Evolutionary conservation across 1,140 invertebrate genomes (phyloP), one percentile per base, ranked within the genome.

Genomic region (Sinonovacula constricta): DNA sequence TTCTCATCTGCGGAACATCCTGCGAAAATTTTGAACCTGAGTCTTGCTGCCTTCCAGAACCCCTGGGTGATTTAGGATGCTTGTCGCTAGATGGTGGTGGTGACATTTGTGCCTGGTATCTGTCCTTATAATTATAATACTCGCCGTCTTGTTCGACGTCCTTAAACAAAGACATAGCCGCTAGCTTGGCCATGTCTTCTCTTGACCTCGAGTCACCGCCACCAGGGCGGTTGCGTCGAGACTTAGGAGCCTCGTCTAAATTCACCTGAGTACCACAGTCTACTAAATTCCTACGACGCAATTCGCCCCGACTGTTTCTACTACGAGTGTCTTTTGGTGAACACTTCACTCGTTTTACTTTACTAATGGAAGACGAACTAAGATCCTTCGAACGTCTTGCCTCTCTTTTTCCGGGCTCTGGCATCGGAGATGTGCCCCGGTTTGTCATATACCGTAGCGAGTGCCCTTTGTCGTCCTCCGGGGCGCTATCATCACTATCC

Each of bases 361-460:
- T 84, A 72, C 68, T 83, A 81, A 81, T 67, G 68, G 33, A 77
- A 74, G 59, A 80, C 79, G 30, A 51, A 63, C 68, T 80, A 70
- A 56, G 81, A 80, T 71, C 81, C 65, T 59, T 80, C 82, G 34
- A 56, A 26, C 70, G 53, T 34, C 86, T 84, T 39, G 78, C 72
- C 69, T 83, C 82, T 34, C 72, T 66, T 18, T 57, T 39, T 59
- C 84, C 85, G 3, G 80, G 81, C 65, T 87, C 87, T 22, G 83
- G 84, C 62, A 85, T 83, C 4, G 88, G 88, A 26, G 86, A 88
- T 2, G 88, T 89, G 28, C 88, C 88, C 57, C 88, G 30, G 66
- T 86, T 88, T 63, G 88, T 86, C 12, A 88, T 71, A 74, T 85
- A 88, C 28, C 77, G 67, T 65, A 70, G 77, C 10, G 75, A 68